phyloP scores from a whole-genome alignment of 2,888 invertebrate genomes.

The Tipula unca region DNA sequence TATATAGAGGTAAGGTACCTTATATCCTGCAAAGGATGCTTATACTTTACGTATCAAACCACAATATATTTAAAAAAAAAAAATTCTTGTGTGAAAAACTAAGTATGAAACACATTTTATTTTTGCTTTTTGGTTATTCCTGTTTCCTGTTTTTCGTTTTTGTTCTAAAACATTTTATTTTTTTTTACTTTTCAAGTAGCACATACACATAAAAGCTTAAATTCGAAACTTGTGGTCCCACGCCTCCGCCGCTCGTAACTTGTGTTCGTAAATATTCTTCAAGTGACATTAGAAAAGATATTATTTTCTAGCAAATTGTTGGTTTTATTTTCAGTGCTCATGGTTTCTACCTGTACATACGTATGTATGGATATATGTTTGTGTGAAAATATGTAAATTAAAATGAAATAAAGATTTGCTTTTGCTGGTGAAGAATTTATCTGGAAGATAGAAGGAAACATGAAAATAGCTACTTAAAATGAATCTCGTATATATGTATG shows the following conservation, averaged over 20 bases:
- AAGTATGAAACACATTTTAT: not conserved
- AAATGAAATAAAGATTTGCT: not conserved
- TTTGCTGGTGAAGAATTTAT: not conserved
- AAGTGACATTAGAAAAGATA: not conserved
- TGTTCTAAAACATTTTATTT: not conserved
- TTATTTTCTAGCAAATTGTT: not conserved
- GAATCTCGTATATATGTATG: too few relatives aligned
- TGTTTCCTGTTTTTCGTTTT: not conserved
- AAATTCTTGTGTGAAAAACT: not conserved
- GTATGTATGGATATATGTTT: not conserved
- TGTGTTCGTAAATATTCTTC: not conserved
- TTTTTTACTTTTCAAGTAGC: not conserved
- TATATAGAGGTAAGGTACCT: not conserved
- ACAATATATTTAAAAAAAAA: not conserved
- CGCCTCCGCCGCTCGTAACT: not conserved
- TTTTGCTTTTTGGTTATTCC: not conserved
- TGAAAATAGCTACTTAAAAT: not conserved
- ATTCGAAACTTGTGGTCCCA: not conserved
- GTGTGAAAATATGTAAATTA: not conserved
- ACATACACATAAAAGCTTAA: not conserved
- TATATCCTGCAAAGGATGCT: not conserved
- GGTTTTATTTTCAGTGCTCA: not conserved
- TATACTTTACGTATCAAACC: not conserved
- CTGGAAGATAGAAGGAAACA: not conserved
- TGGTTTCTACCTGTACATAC: not conserved